Conservation (phyloP, 2,888 invertebrate species). For the Acanthosepion esculentum region DNA sequence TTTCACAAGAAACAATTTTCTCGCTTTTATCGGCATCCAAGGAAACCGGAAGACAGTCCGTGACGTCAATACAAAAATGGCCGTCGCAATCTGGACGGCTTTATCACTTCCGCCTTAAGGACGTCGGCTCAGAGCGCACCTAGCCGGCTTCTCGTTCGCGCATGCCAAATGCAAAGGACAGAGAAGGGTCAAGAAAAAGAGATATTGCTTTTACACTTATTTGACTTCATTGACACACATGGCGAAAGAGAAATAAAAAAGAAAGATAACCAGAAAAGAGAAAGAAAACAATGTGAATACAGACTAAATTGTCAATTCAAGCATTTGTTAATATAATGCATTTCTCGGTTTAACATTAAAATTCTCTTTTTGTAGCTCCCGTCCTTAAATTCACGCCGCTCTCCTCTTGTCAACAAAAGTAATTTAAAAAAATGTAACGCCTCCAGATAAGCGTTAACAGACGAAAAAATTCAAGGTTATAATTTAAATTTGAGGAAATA, state of each 20-base stretch:
- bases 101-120: slow-evolving; percentile 7
- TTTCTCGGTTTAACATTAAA: not conserved
- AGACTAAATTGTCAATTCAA: not conserved
- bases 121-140: not conserved
- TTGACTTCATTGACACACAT: not conserved
- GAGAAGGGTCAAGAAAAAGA: not conserved
- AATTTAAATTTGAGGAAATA: too few relatives aligned
- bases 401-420: too few relatives aligned
- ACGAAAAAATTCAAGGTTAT: too few relatives aligned
- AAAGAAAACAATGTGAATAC: not conserved
- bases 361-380: not conserved
- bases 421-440: not conserved
- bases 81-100: not conserved
- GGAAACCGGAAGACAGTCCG: not conserved
- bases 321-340: not conserved
- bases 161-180: not conserved
- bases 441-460: not conserved
- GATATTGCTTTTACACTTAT: not conserved
- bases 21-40: not conserved
- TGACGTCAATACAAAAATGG: slow-evolving; percentile 20
- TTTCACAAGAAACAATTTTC: not conserved
- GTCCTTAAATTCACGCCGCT: too few relatives aligned
- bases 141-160: not conserved
- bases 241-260: not conserved
- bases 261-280: not conserved